Evolutionary conservation across 2,888 invertebrate genomes (phyloP).

Genomic region (Eristalis tenax): DNA sequence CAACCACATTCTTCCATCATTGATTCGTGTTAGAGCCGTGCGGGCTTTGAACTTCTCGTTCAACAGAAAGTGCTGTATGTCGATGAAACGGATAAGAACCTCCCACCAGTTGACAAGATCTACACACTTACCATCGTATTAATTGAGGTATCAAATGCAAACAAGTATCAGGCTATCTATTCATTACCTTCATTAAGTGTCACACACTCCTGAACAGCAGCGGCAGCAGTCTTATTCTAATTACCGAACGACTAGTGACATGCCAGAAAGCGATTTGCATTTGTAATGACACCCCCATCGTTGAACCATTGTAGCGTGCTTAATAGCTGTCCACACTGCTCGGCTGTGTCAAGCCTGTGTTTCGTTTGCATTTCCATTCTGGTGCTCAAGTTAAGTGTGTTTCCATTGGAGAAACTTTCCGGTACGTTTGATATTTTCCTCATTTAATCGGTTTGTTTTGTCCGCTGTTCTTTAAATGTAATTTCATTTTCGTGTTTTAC

Average conservation of each 20-base stretch:
- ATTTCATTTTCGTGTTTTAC: conserved; percentile 62
- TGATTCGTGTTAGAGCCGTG: too few relatives aligned
- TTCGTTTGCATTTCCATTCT: conserved; percentile 20
- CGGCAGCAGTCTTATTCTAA: conserved; percentile 12
- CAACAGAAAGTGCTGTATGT: too few relatives aligned
- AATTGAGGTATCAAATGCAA: not conserved
- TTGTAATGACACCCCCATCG: conserved; percentile 33
- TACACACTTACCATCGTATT: not conserved
- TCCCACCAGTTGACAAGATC: not conserved
- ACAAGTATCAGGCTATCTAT: not conserved
- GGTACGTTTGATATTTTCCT: conserved; percentile 34
- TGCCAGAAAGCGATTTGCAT: conserved; percentile 52
- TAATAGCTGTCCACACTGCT: conserved; percentile 15
- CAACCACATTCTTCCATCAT: too few relatives aligned
- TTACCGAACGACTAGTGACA: conserved; percentile 22
- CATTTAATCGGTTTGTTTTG: conserved; percentile 51
- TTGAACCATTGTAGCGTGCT: conserved; percentile 21
- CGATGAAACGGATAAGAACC: not conserved
- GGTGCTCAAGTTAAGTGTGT: not conserved
- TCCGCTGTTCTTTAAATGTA: conserved; percentile 56
- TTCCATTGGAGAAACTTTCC: conserved; percentile 42
- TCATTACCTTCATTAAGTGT: not conserved
- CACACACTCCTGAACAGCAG: not conserved
- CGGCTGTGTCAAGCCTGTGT: not conserved
- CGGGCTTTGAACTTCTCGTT: too few relatives aligned